Evolutionary conservation across 2,797 vertebrate genomes (phyloP).

Genomic region (Trichosurus vulpecula): DNA sequence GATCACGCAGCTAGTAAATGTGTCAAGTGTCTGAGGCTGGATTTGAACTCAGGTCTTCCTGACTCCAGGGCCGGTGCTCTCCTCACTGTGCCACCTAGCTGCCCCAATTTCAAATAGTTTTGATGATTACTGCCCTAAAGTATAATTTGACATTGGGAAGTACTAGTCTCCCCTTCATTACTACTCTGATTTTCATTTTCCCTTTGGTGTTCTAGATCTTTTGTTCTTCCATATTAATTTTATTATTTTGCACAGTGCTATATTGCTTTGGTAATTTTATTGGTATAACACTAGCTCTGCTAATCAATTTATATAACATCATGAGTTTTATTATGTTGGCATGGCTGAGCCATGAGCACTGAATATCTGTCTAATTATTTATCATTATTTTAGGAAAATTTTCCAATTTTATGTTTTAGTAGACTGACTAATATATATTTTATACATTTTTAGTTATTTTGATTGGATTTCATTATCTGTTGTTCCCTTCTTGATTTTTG

Average conservation of each 20-base stretch:
- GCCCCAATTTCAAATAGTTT: background rate
- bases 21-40: no score
- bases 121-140: background rate
- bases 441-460: background rate
- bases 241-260: background rate
- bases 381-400: background rate
- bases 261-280: background rate
- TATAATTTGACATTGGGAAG: background rate
- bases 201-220: background rate
- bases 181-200: background rate
- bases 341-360: background rate
- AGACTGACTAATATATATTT: background rate
- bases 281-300: background rate
- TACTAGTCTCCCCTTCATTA: background rate
- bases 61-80: no score
- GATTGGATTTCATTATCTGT: background rate
- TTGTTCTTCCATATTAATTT: background rate
- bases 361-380: background rate
- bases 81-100: no score
- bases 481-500: background rate
- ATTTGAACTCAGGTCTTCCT: no score
- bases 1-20: no score
- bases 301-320: background rate
- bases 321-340: background rate
- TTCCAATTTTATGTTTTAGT: background rate